These are phyloP conservation scores for Chalcis sispes DNA, from an alignment of 2,888 invertebrate species.

Conservation along the genomic window DNA sequence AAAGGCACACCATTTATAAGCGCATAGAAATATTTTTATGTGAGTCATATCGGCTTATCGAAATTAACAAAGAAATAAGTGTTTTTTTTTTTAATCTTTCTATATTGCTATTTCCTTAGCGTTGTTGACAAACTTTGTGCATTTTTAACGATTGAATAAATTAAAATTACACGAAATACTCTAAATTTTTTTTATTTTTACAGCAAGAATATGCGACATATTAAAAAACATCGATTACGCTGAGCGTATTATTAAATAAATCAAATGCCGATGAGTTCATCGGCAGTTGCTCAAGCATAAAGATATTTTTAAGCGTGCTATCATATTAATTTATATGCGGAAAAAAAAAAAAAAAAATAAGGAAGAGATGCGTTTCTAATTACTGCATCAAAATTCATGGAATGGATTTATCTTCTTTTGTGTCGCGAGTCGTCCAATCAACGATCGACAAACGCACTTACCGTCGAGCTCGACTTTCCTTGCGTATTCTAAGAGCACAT, in stretches of 20 bases:
- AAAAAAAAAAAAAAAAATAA: conserved; percentile 4
- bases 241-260: conserved; percentile 8
- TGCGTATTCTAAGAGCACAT: conserved; percentile 44
- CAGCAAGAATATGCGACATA: neutral
- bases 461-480: conserved; percentile 44
- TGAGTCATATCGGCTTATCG: no score
- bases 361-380: conserved; percentile 17
- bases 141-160: no score
- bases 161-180: neutral
- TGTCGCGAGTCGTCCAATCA: conserved; percentile 26
- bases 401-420: conserved; percentile 40
- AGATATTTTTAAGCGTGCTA: conserved; percentile 48
- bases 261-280: conserved; percentile 27
- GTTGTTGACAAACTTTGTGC: no score
- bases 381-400: conserved; percentile 20
- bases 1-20: no score
- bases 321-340: conserved; percentile 21
- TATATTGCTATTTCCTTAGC: no score
- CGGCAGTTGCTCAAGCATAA: conserved; percentile 15
- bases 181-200: conserved; percentile 9
- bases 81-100: no score
- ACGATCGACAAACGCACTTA: conserved; percentile 52
- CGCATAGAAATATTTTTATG: no score
- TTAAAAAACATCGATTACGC: conserved; percentile 6
- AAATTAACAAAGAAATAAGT: no score